These are phyloP conservation scores for Siniperca knerii DNA, from an alignment of 2,113 vertebrate species.

Conservation along the genomic window DNA sequence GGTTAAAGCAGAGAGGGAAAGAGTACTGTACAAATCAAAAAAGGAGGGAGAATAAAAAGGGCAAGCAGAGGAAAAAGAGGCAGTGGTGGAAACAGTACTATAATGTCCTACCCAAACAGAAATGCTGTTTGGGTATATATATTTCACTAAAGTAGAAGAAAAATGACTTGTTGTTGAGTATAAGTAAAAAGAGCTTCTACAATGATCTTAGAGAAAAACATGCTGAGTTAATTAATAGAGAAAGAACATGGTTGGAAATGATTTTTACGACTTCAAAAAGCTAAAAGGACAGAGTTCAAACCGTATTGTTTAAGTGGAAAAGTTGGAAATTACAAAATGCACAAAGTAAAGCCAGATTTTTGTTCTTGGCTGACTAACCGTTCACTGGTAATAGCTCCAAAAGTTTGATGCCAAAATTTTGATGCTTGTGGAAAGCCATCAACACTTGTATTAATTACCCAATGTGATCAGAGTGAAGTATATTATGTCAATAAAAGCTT, in stretches of 20 bases:
- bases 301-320: slow-evolving; percentile 61
- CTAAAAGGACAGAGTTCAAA: slow-evolving; percentile 65
- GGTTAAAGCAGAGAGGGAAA: slow-evolving; percentile 9
- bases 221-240: slow-evolving; percentile 51
- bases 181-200: neutral
- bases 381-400: slow-evolving; percentile 51
- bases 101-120: neutral
- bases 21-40: neutral
- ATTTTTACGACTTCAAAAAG: slow-evolving; percentile 61
- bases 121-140: neutral
- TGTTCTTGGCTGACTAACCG: slow-evolving; percentile 64
- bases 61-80: slow-evolving; percentile 20
- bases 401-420: slow-evolving; percentile 43
- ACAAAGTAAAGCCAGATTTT: slow-evolving; percentile 68
- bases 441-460: slow-evolving; percentile 56
- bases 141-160: neutral
- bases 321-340: slow-evolving; percentile 67
- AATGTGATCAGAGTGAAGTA: slow-evolving; percentile 15
- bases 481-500: slow-evolving; percentile 41
- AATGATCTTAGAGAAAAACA: slow-evolving; percentile 35
- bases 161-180: neutral
- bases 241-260: slow-evolving; percentile 52
- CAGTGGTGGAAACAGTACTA: slow-evolving; percentile 12
- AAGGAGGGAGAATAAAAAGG: slow-evolving; percentile 21
- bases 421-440: slow-evolving; percentile 49